Evolutionary conservation across 2,113 vertebrate species (phyloP), one percentile per base, ranked within the genome.

Genomic region (Himantopus leucocephalus): DNA sequence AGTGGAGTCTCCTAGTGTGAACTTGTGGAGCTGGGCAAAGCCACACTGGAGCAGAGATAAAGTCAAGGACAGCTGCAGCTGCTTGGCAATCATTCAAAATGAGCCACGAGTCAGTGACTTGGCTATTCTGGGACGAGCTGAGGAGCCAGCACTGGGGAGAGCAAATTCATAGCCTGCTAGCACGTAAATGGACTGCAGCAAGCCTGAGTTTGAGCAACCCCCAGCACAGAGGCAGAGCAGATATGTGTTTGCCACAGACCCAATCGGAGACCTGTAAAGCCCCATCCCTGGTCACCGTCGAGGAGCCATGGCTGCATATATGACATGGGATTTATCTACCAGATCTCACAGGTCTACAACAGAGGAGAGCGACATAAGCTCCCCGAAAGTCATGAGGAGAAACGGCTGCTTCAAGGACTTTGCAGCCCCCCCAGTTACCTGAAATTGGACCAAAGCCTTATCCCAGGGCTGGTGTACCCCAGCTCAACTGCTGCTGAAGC

Each of bases 1-100:
- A 97, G 96, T 96, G 96, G 96, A 97, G 93, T 97, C 93, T 97
- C 96, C 94, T 94, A 96, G 96, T 79, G 96, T 96, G 96, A 97
- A 97, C 96, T 96, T 97, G 93, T 96, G 81, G 94, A 95, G 96
- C 93, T 96, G 96, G 96, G 96, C 94, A 96, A 95, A 96, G 96
- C 96, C 93, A 95, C 74, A 34, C 70, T 94, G 94, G 96, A 96
- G 96, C 77, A 88, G 85, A 92, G 94, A 96, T 82, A 95, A 88
- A 97, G 96, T 97, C 96, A 96, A 97, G 94, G 96, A 97, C 94
- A 96, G 96, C 93, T 96, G 96, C 96, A 97, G 96, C 95, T 97
- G 91, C 94, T 96, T 97, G 96, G 96, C 95, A 96, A 95, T 95
- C 2, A 2, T 96, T 97, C 96, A 97, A 48, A 92, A 91, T 34